phyloP scores from a whole-genome alignment of 2,888 invertebrate species.

The Acleris literana region DNA sequence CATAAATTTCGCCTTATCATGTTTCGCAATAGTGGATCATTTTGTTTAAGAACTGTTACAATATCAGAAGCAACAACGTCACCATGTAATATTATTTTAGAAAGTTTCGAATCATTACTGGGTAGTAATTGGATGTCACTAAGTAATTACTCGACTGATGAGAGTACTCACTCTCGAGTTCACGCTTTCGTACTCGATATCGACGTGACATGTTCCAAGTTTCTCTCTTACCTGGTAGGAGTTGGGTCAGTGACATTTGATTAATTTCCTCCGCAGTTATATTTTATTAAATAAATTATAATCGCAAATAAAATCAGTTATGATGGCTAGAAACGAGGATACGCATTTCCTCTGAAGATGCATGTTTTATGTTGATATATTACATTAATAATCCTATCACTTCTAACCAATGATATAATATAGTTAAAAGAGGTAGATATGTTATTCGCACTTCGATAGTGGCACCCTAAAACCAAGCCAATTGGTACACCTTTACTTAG shows the following conservation, averaged over 20 bases:
- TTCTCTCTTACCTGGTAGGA: slow-evolving; percentile 14
- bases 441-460: no score
- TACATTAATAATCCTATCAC: no score
- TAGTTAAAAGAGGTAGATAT: no score
- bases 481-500: no score
- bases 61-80: slow-evolving; percentile 1
- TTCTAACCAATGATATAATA: no score
- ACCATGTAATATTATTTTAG: slow-evolving; percentile 22
- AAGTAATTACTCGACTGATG: slow-evolving; percentile 54
- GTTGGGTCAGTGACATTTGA: slow-evolving; percentile 17
- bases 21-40: not conserved
- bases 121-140: slow-evolving; percentile 52
- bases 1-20: no score
- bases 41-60: not conserved
- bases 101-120: slow-evolving; percentile 40
- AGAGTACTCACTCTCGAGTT: slow-evolving; percentile 51
- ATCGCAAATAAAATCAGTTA: not conserved
- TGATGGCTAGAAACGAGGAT: no score
- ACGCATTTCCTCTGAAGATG: no score
- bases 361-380: no score
- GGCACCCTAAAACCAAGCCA: no score
- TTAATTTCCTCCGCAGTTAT: not conserved
- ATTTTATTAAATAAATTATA: not conserved
- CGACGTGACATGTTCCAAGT: slow-evolving; percentile 19
- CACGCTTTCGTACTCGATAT: slow-evolving; percentile 57